Conservation (phyloP, 1,140 invertebrate genomes). For the Ectropis grisescens region DNA sequence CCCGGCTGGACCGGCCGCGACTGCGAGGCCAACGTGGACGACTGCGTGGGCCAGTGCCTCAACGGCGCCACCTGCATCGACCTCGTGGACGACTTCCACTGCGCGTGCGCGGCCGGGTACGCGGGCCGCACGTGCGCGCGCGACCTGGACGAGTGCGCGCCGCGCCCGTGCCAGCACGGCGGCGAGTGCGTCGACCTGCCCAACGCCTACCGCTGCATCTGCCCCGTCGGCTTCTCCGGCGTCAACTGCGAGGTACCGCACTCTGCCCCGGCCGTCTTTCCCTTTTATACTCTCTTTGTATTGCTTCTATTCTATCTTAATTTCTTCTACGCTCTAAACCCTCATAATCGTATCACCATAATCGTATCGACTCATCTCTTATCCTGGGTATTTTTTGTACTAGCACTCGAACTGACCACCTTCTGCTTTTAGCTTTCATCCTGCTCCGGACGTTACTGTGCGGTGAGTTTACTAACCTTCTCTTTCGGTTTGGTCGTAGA, state of each 20-base stretch:
- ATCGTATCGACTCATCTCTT: no score
- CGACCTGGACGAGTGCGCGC: slow-evolving; percentile 81
- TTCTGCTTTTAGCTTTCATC: slow-evolving; percentile 60
- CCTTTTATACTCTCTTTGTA: not conserved
- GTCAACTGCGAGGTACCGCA: slow-evolving; percentile 79
- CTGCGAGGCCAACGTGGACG: slow-evolving; percentile 91
- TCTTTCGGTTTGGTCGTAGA: no score
- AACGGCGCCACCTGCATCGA: slow-evolving; percentile 91
- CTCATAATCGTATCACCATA: no score
- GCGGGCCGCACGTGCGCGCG: slow-evolving; percentile 78
- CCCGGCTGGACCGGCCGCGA: slow-evolving; percentile 90
- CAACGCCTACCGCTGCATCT: slow-evolving; percentile 86
- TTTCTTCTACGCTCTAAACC: no score
- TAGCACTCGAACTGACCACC: slow-evolving; percentile 39
- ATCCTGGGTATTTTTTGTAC: no score
- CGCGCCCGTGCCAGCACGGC: slow-evolving; percentile 86
- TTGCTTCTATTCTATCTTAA: no score
- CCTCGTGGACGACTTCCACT: slow-evolving; percentile 85
- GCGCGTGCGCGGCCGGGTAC: slow-evolving; percentile 85
- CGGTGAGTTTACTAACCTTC: slow-evolving; percentile 33
- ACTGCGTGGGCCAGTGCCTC: slow-evolving; percentile 89
- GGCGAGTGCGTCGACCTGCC: slow-evolving; percentile 87
- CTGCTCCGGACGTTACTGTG: slow-evolving; percentile 53
- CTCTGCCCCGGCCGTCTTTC: not conserved
- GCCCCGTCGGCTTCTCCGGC: slow-evolving; percentile 86